Conservation (phyloP, 1,140 invertebrate genomes). For the Meloidogyne floridensis region DNA sequence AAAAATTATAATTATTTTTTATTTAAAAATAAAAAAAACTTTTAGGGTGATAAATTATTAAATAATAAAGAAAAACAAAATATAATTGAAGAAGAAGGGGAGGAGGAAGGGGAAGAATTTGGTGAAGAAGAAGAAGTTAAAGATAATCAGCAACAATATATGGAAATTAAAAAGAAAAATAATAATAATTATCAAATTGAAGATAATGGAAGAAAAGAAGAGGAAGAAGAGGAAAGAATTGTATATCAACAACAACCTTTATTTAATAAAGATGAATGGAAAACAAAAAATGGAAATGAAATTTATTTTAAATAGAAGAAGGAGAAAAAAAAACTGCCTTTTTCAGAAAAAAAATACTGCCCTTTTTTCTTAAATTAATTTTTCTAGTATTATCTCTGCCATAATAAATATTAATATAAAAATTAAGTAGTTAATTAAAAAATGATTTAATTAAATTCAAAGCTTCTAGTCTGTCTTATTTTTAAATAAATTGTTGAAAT, state of each 20-base stretch:
- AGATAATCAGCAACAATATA: not conserved
- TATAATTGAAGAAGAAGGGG: not conserved
- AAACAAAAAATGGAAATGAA: not conserved
- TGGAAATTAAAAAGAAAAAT: not conserved
- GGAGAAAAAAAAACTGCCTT: not conserved
- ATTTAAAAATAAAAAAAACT: not conserved
- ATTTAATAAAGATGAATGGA: not conserved
- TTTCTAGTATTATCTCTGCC: too few species aligned
- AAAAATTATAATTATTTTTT: not conserved
- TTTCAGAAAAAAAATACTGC: not conserved
- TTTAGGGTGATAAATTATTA: constrained; percentile 13
- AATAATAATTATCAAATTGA: not conserved
- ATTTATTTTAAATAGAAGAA: not conserved
- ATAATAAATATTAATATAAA: too few species aligned
- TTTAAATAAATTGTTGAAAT: too few species aligned
- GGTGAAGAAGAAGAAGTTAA: not conserved
- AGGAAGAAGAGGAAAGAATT: not conserved
- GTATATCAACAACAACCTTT: not conserved
- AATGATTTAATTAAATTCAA: too few species aligned
- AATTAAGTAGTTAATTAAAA: too few species aligned
- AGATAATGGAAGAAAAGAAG: not conserved
- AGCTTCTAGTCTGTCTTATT: too few species aligned
- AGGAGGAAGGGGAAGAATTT: not conserved
- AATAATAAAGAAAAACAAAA: not conserved
- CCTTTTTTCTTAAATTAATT: not conserved